Evolutionary conservation across 2,797 vertebrate genomes (phyloP).

Genomic region (Halcyon chelicuti): DNA sequence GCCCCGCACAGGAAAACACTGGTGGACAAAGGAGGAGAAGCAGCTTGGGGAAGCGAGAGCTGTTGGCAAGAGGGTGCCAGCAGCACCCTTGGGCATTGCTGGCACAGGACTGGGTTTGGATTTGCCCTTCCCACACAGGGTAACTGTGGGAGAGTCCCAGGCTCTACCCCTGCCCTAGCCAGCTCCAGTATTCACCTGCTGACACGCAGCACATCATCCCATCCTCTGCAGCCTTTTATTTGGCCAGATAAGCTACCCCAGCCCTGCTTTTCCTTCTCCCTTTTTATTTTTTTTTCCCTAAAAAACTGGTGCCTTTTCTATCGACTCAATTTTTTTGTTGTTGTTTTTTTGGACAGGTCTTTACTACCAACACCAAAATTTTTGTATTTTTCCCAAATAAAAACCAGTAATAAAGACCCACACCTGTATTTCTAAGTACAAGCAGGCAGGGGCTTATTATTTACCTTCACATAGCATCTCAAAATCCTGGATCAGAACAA

Average conservation of each 20-base stretch:
- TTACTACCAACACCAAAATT: neutral
- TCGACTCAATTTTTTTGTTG: neutral
- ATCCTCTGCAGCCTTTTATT: neutral
- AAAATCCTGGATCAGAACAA: neutral
- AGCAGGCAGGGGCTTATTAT: accelerated
- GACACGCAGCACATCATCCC: neutral
- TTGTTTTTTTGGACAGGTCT: neutral
- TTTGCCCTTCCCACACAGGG: neutral
- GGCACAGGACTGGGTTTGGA: neutral
- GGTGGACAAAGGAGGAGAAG: neutral
- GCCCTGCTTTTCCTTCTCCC: neutral
- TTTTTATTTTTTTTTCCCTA: too few species aligned
- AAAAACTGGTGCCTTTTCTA: neutral
- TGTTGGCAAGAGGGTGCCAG: neutral
- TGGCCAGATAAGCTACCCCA: neutral
- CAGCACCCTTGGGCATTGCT: accelerated
- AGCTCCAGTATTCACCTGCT: neutral
- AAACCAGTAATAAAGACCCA: neutral
- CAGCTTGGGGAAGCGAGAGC: accelerated
- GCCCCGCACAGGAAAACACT: neutral
- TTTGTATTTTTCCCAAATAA: neutral
- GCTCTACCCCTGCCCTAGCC: neutral
- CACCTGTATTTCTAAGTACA: neutral
- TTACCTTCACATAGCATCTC: neutral
- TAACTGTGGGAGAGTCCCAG: neutral